A percentile compares a stretch with the other conserved stretches of the same genome.
These are phyloP conservation scores for Sorex fumeus DNA, from an alignment of 2,113 vertebrate species.

Conservation along the genomic window DNA sequence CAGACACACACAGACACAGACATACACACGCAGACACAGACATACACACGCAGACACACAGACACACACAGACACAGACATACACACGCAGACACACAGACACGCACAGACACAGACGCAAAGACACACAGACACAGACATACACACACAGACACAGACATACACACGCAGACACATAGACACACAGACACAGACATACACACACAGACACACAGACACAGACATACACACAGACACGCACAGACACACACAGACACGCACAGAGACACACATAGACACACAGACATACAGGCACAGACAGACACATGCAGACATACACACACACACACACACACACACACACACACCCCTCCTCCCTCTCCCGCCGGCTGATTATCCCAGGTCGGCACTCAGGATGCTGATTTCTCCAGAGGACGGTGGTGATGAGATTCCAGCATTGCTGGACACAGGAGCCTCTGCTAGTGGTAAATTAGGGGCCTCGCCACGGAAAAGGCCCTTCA, in stretches of 20 bases:
- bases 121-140: too few relatives aligned
- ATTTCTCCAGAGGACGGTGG: conserved; percentile 66
- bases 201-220: neutral
- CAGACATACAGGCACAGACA: too few relatives aligned
- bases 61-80: neutral
- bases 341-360: neutral
- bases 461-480: conserved; percentile 2
- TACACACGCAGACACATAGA: too few relatives aligned
- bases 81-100: too few relatives aligned
- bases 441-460: conserved; percentile 49
- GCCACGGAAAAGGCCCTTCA: conserved; percentile 38
- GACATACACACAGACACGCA: too few relatives aligned
- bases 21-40: neutral
- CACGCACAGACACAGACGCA: neutral
- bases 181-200: neutral
- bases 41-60: too few relatives aligned
- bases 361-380: conserved; percentile 50
- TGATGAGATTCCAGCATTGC: conserved; percentile 39
- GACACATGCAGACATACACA: too few relatives aligned
- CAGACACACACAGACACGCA: too few relatives aligned
- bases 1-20: neutral
- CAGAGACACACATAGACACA: too few relatives aligned
- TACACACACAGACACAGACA: too few relatives aligned
- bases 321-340: neutral
- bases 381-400: conserved; percentile 44